Evolutionary conservation across 2,797 vertebrate species (phyloP), one percentile per base, ranked within the genome.

Genomic region (Menidia menidia): DNA sequence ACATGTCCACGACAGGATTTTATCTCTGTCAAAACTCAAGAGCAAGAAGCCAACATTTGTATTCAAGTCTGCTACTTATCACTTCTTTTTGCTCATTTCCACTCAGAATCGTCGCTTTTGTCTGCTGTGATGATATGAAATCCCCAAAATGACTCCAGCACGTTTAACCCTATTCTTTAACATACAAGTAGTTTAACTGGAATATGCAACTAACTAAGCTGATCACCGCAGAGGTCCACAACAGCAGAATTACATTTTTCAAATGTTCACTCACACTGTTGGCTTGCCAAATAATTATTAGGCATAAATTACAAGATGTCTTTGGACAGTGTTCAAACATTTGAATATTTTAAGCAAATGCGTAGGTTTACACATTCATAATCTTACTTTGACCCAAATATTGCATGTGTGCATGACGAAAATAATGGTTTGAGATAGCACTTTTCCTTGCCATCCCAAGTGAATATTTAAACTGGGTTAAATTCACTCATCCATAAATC

Each of bases 381-480:
- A 45, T 54, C 74, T 64, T 25, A 56, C 58, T 74, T 58, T 61
- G 25, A 57, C 13, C 18, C 12, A 35, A 73, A 68, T 56, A 57
- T 60, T 43, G 16, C 11, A 16, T 31, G 33, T 47, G 32, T 53
- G 56, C 51, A 74, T 63, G 25, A n/a, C n/a, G n/a, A 72, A 68
- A 75, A 58, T 30, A 33, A 68, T 52, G 51, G 67, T 76, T 78
- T 52, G 32, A 63, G 60, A 74, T 64, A 54, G 6, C 12, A 64
- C 60, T 75, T 74, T 81, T 58, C 6, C 30, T 70, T 73, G 62
- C 4, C 51, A 66, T 60, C 39, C 68, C 39, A 35, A 64, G 77
- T 86, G 18, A 80, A 89, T 80, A 78, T 81, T 88, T 84, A 6
- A 87, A 64, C 48, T 72, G 44, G 62, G 50, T 78, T 85, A 85